Evolutionary conservation across 2,113 vertebrate species (phyloP).

Genomic region (Grammatotria lemairii): DNA sequence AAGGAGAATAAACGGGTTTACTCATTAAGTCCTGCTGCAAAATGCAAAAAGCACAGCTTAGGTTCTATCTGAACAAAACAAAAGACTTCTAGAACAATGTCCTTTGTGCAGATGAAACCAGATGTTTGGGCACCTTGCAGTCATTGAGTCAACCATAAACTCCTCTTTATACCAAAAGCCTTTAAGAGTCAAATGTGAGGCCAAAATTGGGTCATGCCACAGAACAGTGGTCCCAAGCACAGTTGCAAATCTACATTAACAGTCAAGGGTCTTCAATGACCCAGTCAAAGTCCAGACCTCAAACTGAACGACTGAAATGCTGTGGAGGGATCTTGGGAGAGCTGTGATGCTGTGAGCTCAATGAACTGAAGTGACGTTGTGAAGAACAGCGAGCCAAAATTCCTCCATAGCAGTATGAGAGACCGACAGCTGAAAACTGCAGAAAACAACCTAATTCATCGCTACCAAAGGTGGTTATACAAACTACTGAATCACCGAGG

Average conservation of each 20-base stretch:
- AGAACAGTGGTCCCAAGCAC: neutral
- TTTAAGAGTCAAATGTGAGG: neutral
- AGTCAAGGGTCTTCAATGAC: neutral
- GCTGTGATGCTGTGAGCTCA: neutral
- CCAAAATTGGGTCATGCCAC: neutral
- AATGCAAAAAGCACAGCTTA: neutral
- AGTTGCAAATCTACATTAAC: neutral
- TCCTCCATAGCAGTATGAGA: fast-evolving
- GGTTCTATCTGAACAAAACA: neutral
- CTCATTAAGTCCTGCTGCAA: neutral
- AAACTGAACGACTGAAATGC: neutral
- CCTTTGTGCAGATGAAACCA: neutral
- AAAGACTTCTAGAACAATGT: neutral
- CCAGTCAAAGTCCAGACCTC: neutral
- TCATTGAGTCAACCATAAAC: neutral
- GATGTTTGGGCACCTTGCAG: neutral
- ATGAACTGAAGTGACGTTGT: neutral
- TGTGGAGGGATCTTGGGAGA: fast-evolving
- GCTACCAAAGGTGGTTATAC: fast-evolving
- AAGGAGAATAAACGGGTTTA: neutral
- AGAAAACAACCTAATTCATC: fast-evolving
- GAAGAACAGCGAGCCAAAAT: fast-evolving
- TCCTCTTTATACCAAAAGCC: fast-evolving
- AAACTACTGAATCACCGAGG: neutral
- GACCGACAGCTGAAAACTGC: neutral